These are phyloP conservation scores for Psilanteris sp. DNA, from an alignment of 1,140 invertebrate species.

Conservation along the genomic window DNA sequence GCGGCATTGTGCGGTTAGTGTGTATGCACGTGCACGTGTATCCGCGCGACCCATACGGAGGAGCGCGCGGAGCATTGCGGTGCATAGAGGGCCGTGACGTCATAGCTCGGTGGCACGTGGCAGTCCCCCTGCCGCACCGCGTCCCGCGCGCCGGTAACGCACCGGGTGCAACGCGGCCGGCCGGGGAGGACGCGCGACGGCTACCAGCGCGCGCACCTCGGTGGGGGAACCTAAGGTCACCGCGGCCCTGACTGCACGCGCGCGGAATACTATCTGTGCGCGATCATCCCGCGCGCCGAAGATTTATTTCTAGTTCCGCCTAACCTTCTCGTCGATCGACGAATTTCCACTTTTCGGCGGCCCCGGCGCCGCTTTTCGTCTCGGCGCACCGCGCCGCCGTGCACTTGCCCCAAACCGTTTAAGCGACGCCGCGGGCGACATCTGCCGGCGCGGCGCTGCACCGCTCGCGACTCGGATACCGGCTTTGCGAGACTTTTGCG, in stretches of 20 bases:
- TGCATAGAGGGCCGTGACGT: conserved; percentile 73
- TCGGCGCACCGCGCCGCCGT: no score
- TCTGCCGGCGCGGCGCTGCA: no score
- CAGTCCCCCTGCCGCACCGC: conserved; percentile 64
- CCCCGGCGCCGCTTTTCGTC: no score
- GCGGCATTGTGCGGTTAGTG: background rate
- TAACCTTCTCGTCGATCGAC: conserved; percentile 50
- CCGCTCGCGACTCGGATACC: no score
- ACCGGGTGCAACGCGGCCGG: conserved; percentile 52
- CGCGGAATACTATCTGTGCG: conserved; percentile 74
- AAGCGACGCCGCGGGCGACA: no score
- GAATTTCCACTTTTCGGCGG: conserved; percentile 15
- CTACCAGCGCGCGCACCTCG: conserved; percentile 36
- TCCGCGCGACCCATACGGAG: conserved; percentile 40
- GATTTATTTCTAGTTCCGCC: conserved; percentile 76
- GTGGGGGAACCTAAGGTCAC: conserved; percentile 75
- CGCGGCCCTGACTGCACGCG: conserved; percentile 79
- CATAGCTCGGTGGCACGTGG: conserved; percentile 73
- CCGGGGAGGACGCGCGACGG: conserved; percentile 37
- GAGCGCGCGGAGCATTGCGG: conserved; percentile 51
- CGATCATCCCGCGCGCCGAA: conserved; percentile 62
- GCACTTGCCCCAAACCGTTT: no score
- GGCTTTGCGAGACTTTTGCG: no score
- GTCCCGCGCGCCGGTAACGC: conserved; percentile 50
- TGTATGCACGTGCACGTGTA: conserved; percentile 56